A percentile compares a stretch with the other conserved stretches of the same genome.
Evolutionary conservation across 2,888 invertebrate species (phyloP).

Genomic region (Cepaea hortensis): DNA sequence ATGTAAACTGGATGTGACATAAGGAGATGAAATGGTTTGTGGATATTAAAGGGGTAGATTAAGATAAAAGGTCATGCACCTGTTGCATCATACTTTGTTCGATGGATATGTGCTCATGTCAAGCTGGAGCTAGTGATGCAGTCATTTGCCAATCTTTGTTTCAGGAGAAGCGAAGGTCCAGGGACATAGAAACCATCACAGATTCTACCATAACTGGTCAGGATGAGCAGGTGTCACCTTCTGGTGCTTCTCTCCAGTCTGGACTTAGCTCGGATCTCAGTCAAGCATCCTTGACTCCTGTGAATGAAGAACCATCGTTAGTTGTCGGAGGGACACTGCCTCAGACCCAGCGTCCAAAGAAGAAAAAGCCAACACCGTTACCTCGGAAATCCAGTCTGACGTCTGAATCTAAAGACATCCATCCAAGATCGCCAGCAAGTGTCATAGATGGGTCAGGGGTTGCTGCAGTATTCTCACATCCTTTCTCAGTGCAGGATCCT

Average conservation of each 20-base stretch:
- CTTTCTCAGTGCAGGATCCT: background rate
- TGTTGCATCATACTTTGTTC: too few species aligned
- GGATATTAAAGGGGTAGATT: too few species aligned
- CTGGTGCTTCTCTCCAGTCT: background rate
- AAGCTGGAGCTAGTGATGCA: too few species aligned
- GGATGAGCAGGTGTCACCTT: background rate
- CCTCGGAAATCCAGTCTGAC: conserved; percentile 43
- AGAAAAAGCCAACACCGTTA: conserved; percentile 40
- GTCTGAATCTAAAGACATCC: conserved; percentile 34
- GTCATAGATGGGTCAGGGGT: background rate
- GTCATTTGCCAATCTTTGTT: conserved; percentile 20
- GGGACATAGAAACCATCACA: conserved; percentile 90
- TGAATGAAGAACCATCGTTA: background rate
- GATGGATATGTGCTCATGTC: too few species aligned
- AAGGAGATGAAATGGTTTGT: too few species aligned
- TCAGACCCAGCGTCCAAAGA: background rate
- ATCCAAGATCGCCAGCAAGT: background rate
- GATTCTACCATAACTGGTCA: conserved; percentile 58
- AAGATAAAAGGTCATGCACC: too few species aligned
- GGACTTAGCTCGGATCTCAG: background rate
- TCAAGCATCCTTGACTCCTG: conserved; percentile 11
- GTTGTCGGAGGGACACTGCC: background rate
- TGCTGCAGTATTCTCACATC: too few species aligned
- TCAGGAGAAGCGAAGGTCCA: conserved; percentile 90
- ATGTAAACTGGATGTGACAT: too few species aligned